phyloP scores from a whole-genome alignment of 2,113 vertebrate genomes.

The Aegypius monachus region DNA sequence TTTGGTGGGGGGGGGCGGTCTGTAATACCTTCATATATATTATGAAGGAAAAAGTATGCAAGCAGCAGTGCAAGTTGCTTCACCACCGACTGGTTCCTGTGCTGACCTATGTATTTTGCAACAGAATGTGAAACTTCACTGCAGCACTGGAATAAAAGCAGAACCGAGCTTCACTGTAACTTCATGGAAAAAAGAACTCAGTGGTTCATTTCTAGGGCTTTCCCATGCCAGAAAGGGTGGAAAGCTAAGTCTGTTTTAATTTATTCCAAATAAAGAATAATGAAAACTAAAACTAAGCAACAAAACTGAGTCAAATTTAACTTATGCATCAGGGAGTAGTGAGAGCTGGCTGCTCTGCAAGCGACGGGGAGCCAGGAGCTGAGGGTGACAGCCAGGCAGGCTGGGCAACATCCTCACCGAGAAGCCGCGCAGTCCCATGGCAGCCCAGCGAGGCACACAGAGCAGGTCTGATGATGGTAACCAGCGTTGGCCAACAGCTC shows the following conservation, averaged over 20 bases:
- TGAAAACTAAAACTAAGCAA: not conserved
- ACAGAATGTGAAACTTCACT: not conserved
- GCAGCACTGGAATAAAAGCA: not conserved
- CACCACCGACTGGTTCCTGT: not conserved
- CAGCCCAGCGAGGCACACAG: not conserved
- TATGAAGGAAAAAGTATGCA: not conserved
- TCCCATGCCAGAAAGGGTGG: not conserved
- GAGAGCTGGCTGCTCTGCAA: not conserved
- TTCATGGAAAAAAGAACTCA: not conserved
- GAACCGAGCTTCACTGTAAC: not conserved
- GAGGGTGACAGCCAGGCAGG: not conserved
- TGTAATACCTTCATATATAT: not conserved
- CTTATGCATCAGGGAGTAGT: not conserved
- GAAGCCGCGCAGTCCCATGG: fast-evolving
- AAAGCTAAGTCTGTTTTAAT: not conserved
- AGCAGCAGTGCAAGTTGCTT: not conserved
- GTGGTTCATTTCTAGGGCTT: not conserved
- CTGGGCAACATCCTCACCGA: fast-evolving
- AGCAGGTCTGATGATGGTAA: not conserved
- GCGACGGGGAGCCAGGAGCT: not conserved
- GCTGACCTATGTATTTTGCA: not conserved
- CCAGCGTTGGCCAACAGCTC: not conserved
- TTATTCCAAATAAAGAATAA: not conserved
- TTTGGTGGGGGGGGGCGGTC: not conserved
- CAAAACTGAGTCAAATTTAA: not conserved